Conservation (phyloP, 2,888 invertebrate genomes). For the Rhorus exstirpatorius region DNA sequence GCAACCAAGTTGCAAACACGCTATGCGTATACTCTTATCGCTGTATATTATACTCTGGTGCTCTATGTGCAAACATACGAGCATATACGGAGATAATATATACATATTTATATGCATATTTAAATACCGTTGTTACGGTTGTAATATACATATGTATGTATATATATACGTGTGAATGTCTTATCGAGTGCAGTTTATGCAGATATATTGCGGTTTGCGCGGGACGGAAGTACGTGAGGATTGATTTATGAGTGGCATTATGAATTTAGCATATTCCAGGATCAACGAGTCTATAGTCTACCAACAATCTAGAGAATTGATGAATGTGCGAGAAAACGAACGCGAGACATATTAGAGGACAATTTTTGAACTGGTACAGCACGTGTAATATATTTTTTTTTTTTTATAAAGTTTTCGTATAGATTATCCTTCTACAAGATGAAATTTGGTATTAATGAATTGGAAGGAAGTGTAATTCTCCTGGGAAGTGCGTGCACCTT, state of each 20-base stretch:
- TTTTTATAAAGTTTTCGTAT: no score
- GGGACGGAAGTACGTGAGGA: conserved; percentile 58
- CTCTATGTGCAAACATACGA: conserved; percentile 14
- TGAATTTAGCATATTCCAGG: conserved; percentile 37
- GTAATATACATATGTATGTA: neutral
- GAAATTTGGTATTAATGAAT: conserved; percentile 7
- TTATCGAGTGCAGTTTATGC: conserved; percentile 63
- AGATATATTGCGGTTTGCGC: conserved; percentile 50
- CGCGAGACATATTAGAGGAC: neutral
- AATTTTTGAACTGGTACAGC: neutral
- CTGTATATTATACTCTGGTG: neutral
- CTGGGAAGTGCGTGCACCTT: no score
- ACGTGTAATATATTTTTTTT: neutral
- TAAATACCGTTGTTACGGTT: conserved; percentile 14
- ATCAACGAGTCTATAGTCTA: neutral
- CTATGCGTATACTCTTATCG: conserved; percentile 10
- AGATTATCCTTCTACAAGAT: no score
- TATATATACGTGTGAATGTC: conserved; percentile 13
- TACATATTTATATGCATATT: neutral
- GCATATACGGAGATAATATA: neutral
- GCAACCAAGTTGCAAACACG: conserved; percentile 42
- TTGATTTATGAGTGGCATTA: conserved; percentile 60
- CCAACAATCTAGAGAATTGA: conserved; percentile 36
- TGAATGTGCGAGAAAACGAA: neutral
- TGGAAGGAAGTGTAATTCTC: neutral